Base-by-base conservation (phyloP, 2,888 invertebrate genomes). In the Chaetoderma sp. region DNA sequence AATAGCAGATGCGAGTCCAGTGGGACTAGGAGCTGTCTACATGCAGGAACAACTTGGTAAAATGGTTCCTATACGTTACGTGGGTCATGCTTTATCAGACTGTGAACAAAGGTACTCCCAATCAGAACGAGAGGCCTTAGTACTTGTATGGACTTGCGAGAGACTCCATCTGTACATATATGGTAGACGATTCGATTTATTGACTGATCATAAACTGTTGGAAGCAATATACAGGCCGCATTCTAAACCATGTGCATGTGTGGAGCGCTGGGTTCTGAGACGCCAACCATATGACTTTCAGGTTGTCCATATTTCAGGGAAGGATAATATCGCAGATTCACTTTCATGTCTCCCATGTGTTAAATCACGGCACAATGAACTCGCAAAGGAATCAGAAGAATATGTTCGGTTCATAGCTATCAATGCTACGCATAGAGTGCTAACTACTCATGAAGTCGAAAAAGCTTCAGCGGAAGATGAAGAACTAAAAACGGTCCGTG, bases 211-310 rank as follows among this genome's bases (percentile, higher is more conserved):
- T 58, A 75, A 75, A 63, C 73, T 76, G 4, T 28, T 76, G 27
- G 58, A 67, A 16, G 32, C 55, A 4, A 63, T 78, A 8, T 65
- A 68, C 27, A 44, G 42, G 5, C 45, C 33, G 10, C 69, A 18
- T n/a, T 68, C 75, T 10, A 78, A 70, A 28, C 72, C 67, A 10
- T 63, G 59, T 50, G 72, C 78, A 8, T 61, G 76, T 28, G 69
- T 78, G 0, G 68, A 77, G 60, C 32, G 78, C 32, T 75, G 75
- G 76, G 58, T 72, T 3, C 60, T 77, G n/a, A n/a, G 65, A 39
- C 54, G 75, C n/a, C 67, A 65, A 57, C 68, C 58, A 28, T 73
- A 71, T 45, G 58, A 33, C 25, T 68, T 66, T 33, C 27, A 36
- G 16, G 63, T 74, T 8, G 21, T 42, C 8, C 68, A 77, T 52